Evolutionary conservation across 2,888 invertebrate species (phyloP).

Genomic region (Scaptomyza cyrtandrae): DNA sequence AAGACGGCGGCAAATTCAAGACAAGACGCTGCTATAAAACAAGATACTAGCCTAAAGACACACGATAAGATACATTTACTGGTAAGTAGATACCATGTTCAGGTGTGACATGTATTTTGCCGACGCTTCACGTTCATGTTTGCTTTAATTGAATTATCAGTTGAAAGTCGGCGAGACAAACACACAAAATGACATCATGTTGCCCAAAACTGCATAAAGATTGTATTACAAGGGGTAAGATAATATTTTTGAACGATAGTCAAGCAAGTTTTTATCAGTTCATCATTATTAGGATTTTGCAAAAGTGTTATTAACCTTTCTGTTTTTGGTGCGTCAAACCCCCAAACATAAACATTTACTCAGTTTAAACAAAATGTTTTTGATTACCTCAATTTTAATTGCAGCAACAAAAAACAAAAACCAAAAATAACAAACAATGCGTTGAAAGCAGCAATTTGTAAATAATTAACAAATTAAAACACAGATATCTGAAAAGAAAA

Average conservation of each 20-base stretch:
- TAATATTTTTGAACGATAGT: neutral
- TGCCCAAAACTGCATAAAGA: constrained; percentile 7
- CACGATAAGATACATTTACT: constrained; percentile 68
- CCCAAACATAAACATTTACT: constrained; percentile 34
- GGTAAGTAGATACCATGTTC: constrained; percentile 31
- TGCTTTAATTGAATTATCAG: constrained; percentile 76
- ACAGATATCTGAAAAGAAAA: constrained; percentile 23
- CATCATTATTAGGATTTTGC: neutral
- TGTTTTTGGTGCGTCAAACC: constrained; percentile 18
- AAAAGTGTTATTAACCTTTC: constrained; percentile 16
- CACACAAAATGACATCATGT: constrained; percentile 67
- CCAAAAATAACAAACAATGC: constrained; percentile 63
- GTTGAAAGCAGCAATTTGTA: constrained; percentile 57
- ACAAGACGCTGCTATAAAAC: constrained; percentile 16
- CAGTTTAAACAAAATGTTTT: constrained; percentile 26
- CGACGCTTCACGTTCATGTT: constrained; percentile 48
- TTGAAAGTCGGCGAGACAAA: constrained; percentile 35
- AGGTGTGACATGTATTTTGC: constrained; percentile 4
- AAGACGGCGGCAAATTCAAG: constrained; percentile 12
- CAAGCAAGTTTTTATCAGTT: neutral
- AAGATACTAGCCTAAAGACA: constrained; percentile 52
- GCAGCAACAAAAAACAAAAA: constrained; percentile 32
- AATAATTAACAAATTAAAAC: constrained; percentile 62
- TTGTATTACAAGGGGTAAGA: neutral
- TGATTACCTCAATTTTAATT: constrained; percentile 58